Conservation (phyloP, 1,140 invertebrate genomes). For the Solen grandis region DNA sequence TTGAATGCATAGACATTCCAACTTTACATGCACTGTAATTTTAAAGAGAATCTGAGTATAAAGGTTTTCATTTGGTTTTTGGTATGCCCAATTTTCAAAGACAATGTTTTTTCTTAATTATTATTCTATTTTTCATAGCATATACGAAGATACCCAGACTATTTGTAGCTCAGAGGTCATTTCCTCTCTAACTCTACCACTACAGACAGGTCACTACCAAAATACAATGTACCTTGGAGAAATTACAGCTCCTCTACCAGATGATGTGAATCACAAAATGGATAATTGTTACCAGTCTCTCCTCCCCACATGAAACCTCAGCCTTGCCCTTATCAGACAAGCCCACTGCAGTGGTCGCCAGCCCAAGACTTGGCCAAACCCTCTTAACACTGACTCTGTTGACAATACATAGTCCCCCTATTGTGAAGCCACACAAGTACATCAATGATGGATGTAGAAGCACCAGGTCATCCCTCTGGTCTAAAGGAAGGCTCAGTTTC, state of each 20-base stretch:
- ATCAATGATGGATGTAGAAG: constrained; percentile 58
- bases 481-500: not conserved
- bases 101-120: too few relatives aligned
- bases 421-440: constrained; percentile 57
- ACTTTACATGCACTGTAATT: too few relatives aligned
- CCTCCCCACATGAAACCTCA: not conserved
- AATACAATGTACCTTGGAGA: not conserved
- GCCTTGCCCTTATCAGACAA: constrained; percentile 18
- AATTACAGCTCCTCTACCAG: not conserved
- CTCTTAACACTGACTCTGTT: constrained; percentile 32
- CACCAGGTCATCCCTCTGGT: constrained; percentile 41
- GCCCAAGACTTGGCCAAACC: constrained; percentile 55
- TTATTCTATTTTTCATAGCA: too few relatives aligned
- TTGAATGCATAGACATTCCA: too few relatives aligned
- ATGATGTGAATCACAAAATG: not conserved
- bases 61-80: too few relatives aligned
- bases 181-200: not conserved
- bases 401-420: constrained; percentile 60
- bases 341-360: constrained; percentile 36
- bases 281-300: not conserved
- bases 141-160: too few relatives aligned
- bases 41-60: too few relatives aligned
- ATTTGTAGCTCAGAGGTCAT: not conserved
- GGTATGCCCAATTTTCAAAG: too few relatives aligned
- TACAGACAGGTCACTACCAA: not conserved